Percentiles rank a stretch among this genome's conserved stretches.
Conservation (phyloP, 2,797 vertebrate species). For the Aldrovandia affinis region DNA sequence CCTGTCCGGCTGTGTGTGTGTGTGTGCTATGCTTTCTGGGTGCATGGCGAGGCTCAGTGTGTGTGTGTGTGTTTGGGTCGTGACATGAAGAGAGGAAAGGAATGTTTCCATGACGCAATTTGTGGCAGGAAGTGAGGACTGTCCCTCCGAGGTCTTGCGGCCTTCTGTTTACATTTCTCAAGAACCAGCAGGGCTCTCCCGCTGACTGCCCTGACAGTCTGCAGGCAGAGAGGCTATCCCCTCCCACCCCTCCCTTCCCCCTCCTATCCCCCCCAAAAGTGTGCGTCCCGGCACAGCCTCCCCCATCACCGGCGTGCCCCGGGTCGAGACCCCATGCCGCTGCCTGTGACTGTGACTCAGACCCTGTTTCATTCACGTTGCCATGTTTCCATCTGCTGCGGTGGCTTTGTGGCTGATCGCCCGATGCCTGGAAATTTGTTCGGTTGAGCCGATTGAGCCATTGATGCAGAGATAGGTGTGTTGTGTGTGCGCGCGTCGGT, state of each 20-base stretch:
- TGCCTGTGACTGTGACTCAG: neutral
- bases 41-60: neutral
- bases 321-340: neutral
- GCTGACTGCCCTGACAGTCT: neutral
- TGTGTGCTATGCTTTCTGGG: constrained; percentile 1
- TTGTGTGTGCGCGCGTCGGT: neutral
- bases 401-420: neutral
- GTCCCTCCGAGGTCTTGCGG: neutral
- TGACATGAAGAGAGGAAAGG: constrained; percentile 38
- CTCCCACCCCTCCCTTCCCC: constrained; percentile 14
- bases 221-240: constrained; percentile 67
- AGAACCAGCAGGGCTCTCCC: constrained; percentile 6
- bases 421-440: neutral
- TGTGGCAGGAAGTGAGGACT: constrained; percentile 49
- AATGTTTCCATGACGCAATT: constrained; percentile 64
- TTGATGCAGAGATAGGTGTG: neutral
- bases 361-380: neutral
- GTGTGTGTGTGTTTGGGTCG: constrained; percentile 23
- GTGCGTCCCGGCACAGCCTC: neutral
- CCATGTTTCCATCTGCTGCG: neutral
- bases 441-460: neutral
- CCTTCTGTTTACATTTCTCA: constrained; percentile 15
- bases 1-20: neutral
- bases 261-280: neutral
- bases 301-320: neutral